These are phyloP conservation scores for Sitta carolinensis DNA, from an alignment of 2,797 vertebrate species.

Conservation along the genomic window DNA sequence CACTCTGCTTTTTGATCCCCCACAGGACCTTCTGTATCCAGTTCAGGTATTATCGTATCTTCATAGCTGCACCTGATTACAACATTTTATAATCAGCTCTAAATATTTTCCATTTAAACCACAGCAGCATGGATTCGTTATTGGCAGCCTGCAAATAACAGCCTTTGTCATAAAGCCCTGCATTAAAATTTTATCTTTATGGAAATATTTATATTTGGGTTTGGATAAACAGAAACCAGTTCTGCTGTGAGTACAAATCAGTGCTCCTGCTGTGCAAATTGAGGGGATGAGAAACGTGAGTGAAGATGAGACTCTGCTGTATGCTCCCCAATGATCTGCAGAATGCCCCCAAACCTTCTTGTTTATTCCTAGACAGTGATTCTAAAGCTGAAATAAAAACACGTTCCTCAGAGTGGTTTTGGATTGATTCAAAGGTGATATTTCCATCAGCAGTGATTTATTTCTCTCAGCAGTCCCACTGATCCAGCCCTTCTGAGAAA, in stretches of 20 bases:
- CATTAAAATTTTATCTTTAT: slow-evolving; percentile 50
- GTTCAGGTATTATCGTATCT: not conserved
- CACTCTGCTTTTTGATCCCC: not conserved
- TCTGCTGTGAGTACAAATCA: not conserved
- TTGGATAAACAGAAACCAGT: slow-evolving; percentile 23
- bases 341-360: not conserved
- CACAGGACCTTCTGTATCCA: not conserved
- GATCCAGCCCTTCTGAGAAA: not conserved
- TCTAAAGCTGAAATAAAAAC: not conserved
- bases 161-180: not conserved
- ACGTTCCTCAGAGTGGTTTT: not conserved
- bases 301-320: not conserved
- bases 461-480: not conserved
- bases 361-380: not conserved
- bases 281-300: not conserved
- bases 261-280: not conserved
- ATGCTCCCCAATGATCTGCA: not conserved
- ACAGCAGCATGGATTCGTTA: not conserved
- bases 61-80: not conserved
- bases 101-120: slow-evolving; percentile 10
- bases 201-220: slow-evolving; percentile 27
- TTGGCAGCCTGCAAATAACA: slow-evolving; percentile 22
- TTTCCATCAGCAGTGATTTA: not conserved
- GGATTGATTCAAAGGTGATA: not conserved
- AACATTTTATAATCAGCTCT: slow-evolving; percentile 14